Conservation (phyloP, 1,140 invertebrate species). For the Luehdorfia chinensis region DNA sequence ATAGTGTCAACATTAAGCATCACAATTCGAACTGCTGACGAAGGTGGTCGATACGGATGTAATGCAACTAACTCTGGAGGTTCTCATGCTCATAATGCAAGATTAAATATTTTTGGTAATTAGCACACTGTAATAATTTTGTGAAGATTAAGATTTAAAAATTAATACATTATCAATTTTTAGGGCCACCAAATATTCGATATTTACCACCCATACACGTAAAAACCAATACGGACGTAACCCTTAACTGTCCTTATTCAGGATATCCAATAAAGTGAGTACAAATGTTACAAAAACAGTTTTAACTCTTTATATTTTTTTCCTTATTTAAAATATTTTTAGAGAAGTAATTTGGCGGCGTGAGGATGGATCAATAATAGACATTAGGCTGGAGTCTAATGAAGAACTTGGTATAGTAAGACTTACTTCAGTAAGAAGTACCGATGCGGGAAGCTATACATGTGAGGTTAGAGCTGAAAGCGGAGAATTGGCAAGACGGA, state of each 20-base stretch:
- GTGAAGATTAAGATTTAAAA: background rate
- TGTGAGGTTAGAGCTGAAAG: slow-evolving; percentile 67
- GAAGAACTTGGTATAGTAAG: slow-evolving; percentile 58
- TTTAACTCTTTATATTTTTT: background rate
- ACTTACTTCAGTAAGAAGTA: slow-evolving; percentile 48
- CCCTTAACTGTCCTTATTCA: slow-evolving; percentile 89
- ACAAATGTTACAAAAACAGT: slow-evolving; percentile 2
- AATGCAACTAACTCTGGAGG: slow-evolving; percentile 65
- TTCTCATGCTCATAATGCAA: slow-evolving; percentile 61
- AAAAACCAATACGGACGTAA: slow-evolving; percentile 86
- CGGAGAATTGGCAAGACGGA: slow-evolving; percentile 62
- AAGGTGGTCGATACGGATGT: slow-evolving; percentile 66
- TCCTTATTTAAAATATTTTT: slow-evolving; percentile 22
- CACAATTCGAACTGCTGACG: slow-evolving; percentile 60
- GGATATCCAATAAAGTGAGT: slow-evolving; percentile 87
- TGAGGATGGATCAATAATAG: slow-evolving; percentile 59
- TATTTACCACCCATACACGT: slow-evolving; percentile 88
- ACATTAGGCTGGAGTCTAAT: slow-evolving; percentile 37
- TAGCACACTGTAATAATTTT: too few species aligned
- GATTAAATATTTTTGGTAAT: slow-evolving; percentile 66
- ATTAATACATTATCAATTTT: too few species aligned
- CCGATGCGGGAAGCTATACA: slow-evolving; percentile 55
- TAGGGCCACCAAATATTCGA: slow-evolving; percentile 89
- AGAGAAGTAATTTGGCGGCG: slow-evolving; percentile 66
- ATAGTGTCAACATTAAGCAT: slow-evolving; percentile 67